Evolutionary conservation across 1,140 invertebrate genomes (phyloP), one percentile per base, ranked within the genome.

Genomic region (Eueides isabella): DNA sequence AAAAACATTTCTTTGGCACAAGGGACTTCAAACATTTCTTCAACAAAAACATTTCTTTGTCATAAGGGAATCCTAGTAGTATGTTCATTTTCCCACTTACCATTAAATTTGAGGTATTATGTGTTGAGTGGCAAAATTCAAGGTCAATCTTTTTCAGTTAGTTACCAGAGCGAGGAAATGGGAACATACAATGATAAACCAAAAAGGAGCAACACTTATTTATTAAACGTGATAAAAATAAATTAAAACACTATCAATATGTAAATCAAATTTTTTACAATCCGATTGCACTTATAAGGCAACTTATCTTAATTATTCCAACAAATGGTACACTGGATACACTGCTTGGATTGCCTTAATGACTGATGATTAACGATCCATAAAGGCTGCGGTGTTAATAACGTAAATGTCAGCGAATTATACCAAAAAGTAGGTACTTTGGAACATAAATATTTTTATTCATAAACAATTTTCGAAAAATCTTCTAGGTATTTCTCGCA

Each of bases 281-380:
- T 69, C 31, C 68, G 48, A 68, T 68, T 73, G 30, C 28, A 65
- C 48, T 74, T 69, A 64, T 65, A 69, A 74, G 28, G 72, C 35
- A 68, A 26, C 61, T 68, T 74, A 68, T 74, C 66, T 74, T 74
- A 48, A 62, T 74, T 68, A 68, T 23, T 68, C 55, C 64, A 68
- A 75, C 73, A 71, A 74, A 74, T 74, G 69, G 69, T 61, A 75
- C 71, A 62, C 61, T 71, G 77, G 77, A 64, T 76, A 72, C 74
- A 70, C 66, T 75, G 76, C 74, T 74, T 74, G 72, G 75, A 77
- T 68, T 61, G 67, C 72, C 71, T 82, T 79, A 81, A 82, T 78
- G 73, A 63, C 71, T 66, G 62, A 76, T 85, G 80, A 84, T 85
- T 83, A 84, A 85, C 79, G 78, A 77, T 76, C 77, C 78, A 72